These are phyloP conservation scores for Mustela nigripes DNA, from an alignment of 2,113 vertebrate species.

Conservation along the genomic window DNA sequence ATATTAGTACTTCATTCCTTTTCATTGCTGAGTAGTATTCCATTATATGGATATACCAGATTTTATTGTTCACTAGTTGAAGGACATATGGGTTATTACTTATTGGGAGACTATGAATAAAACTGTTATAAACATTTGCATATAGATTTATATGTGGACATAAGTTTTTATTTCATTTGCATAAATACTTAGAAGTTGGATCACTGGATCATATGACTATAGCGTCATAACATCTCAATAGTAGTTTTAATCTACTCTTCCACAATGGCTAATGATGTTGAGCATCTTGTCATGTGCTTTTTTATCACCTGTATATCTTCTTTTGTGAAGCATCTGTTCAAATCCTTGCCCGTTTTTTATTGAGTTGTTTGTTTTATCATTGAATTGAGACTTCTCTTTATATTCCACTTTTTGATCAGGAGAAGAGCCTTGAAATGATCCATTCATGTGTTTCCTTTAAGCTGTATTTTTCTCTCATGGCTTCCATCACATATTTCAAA, in stretches of 20 bases:
- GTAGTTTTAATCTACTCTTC: background rate
- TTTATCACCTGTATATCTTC: background rate
- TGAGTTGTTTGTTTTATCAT: background rate
- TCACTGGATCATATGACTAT: background rate
- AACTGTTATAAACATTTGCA: background rate
- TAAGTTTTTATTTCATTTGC: background rate
- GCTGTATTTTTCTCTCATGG: constrained; percentile 16
- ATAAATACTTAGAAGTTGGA: background rate
- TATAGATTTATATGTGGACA: background rate
- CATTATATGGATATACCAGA: background rate
- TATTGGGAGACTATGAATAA: background rate
- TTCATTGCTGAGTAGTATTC: background rate
- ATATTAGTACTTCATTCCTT: background rate
- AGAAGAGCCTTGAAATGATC: constrained; percentile 10
- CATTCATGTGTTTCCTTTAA: background rate
- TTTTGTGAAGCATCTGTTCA: background rate
- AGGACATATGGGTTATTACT: background rate
- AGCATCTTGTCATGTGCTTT: background rate
- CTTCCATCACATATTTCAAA: constrained; percentile 55
- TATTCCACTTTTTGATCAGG: background rate
- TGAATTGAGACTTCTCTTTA: background rate
- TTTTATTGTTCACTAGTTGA: background rate
- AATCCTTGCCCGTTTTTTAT: background rate
- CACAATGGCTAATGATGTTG: background rate
- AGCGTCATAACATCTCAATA: background rate